Conservation (phyloP, 2,888 invertebrate species). For the Leptopterna dolabrata region DNA sequence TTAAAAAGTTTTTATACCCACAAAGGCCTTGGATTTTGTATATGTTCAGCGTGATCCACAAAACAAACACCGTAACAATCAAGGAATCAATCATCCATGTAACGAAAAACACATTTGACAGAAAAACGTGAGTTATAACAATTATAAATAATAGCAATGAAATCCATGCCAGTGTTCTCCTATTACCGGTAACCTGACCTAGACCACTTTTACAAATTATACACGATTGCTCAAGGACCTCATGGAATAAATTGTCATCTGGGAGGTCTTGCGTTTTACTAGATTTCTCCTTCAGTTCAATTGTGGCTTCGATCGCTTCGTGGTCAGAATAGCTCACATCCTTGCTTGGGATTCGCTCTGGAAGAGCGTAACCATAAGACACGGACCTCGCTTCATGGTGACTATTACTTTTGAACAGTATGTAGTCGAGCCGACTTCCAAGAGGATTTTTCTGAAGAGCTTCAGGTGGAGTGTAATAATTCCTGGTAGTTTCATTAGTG, state of each 20-base stretch:
- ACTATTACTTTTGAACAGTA: slow-evolving; percentile 74
- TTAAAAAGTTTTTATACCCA: too few relatives aligned
- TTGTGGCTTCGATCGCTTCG: slow-evolving; percentile 76
- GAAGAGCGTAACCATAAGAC: slow-evolving; percentile 68
- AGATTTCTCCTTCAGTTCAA: background rate
- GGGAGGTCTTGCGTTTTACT: background rate
- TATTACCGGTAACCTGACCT: background rate
- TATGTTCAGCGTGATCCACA: too few relatives aligned
- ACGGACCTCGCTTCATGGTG: slow-evolving; percentile 67
- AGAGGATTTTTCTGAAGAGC: slow-evolving; percentile 71
- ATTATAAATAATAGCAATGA: too few relatives aligned
- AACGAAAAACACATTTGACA: too few relatives aligned
- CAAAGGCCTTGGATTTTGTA: too few relatives aligned
- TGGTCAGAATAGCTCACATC: slow-evolving; percentile 89
- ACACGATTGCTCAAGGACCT: background rate
- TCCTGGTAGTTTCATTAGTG: slow-evolving; percentile 84
- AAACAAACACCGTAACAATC: too few relatives aligned
- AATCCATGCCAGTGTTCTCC: background rate
- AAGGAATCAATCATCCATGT: too few relatives aligned
- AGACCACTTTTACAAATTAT: slow-evolving; percentile 12
- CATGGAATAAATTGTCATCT: background rate
- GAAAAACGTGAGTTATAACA: too few relatives aligned
- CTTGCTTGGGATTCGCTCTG: slow-evolving; percentile 77
- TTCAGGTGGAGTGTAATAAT: slow-evolving; percentile 80
- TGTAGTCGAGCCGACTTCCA: slow-evolving; percentile 94